Evolutionary conservation across 2,113 vertebrate genomes (phyloP), one percentile per base, ranked within the genome.

Genomic region (Myrmecophaga tridactyla): DNA sequence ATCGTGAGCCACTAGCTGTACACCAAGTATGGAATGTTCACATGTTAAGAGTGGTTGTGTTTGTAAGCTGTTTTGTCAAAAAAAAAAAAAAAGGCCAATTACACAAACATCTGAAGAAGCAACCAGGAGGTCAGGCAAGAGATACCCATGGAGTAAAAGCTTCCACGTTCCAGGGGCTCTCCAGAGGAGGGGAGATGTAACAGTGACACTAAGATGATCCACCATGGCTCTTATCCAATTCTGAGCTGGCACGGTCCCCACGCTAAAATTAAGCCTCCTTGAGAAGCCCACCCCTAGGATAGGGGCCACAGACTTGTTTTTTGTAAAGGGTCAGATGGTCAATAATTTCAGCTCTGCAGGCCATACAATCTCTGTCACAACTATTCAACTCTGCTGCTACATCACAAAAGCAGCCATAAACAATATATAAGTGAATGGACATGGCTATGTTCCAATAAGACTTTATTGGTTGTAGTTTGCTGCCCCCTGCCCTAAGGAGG

Each of bases 121-220:
- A 75, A 62, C 21, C 51, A 23, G 12, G 75, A 56, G 21, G 43
- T 14, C 72, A 70, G 46, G 12, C 31, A 18, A 53, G 56, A 89
- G 69, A 65, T 1, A 34, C 41, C 43, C 41, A 31, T 76, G 23
- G 23, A 53, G 1, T 43, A 46, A 60, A 81, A 72, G 10, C 53
- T 23, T 1, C 6, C n/a, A 14, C 4, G n/a, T 58, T 39, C 87
- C 51, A 60, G 43, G n/a, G 25, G 90, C 12, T 51, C 48, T 73
- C 51, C 46, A 12, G 2, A 0, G 18, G n/a, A 3, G 4, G 8
- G n/a, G 53, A 62, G n/a, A 7, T 2, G 4, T 8, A 1, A 7
- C 36, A 39, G 43, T 51, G 27, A 48, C 10, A 15, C 10, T 2
- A 34, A 80, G 63, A 63, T 27, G 63, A 41, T 11, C 39, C 34